Evolutionary conservation across 2,888 invertebrate species (phyloP), one percentile per base, ranked within the genome.

Genomic region (Deroplatys truncata): DNA sequence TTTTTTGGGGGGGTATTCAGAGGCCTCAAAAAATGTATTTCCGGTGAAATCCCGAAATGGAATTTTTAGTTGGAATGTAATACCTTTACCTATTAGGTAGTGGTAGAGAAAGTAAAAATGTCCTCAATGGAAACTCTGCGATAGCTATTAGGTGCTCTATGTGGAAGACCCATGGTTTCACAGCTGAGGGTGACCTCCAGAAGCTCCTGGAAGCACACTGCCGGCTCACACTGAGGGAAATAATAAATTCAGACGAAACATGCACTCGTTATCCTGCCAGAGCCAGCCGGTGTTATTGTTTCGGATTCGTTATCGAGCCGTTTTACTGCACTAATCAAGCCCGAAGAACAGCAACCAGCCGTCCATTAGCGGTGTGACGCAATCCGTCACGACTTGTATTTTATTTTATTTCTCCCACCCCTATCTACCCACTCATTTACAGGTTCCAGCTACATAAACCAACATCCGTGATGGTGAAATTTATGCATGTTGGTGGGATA

Each of bases 191-290:
- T 43, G 43, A 43, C 43, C 43, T 43, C 25, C 56, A 72, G 56
- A 20, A 25, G 56, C 56, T 20, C 56, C 20, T 72, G 56, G 56
- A 72, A 72, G 56, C 56, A 72, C 16, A 15, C 56, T 20, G 56
- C 56, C 20, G 56, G 56, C n/a, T 89, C 85, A 85, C 85, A 88
- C 82, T 83, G 84, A 89, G 84, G 72, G 85, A 89, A 85, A 89
- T 89, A 85, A 89, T 89, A 89, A 89, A 89, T 89, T 89, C 85
- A 72, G 56, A 89, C 84, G 84, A 29, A 85, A 89, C 85, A 56
- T 28, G 85, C 28, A 28, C 31, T 49, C 82, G 85, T 72, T 25
- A 16, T 72, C 56, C 25, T 72, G 20, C 56, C 56, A 20, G 20
- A 72, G 5, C 43, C 56, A 72, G 56, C 56, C 56, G 56, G 56